Conservation (phyloP, 2,797 vertebrate species). For the Pipistrellus pipistrellus region DNA sequence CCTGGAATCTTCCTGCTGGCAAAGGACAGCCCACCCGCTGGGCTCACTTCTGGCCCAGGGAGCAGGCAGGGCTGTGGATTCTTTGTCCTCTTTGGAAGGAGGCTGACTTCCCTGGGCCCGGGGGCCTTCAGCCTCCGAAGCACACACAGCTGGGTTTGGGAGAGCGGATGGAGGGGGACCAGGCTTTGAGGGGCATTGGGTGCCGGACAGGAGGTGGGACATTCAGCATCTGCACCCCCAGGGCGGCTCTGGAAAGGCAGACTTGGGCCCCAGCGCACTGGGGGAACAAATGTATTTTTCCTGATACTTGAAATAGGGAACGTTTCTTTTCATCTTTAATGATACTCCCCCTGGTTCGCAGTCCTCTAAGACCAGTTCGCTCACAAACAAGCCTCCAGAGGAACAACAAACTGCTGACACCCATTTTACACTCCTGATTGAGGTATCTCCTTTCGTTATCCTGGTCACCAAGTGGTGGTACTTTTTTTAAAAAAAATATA, state of each 20-base stretch:
- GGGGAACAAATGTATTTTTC: background rate
- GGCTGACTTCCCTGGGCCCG: conserved; percentile 91
- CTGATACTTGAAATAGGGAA: background rate
- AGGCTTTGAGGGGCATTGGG: background rate
- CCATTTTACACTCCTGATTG: background rate
- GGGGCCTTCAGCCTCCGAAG: conserved; percentile 87
- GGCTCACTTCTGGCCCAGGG: conserved; percentile 85
- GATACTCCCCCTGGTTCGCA: background rate
- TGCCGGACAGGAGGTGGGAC: too few relatives aligned
- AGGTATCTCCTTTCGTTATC: background rate
- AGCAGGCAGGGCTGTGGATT: conserved; percentile 88
- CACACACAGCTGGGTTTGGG: accelerated
- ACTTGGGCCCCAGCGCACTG: background rate
- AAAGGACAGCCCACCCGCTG: conserved; percentile 80
- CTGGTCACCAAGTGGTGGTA: background rate
- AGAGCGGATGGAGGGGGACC: too few relatives aligned
- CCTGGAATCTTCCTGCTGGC: conserved; percentile 82
- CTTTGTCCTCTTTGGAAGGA: conserved; percentile 90
- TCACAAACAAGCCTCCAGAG: background rate
- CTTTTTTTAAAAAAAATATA: background rate
- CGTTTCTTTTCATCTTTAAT: background rate
- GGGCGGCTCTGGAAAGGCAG: background rate
- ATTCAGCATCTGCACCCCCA: background rate
- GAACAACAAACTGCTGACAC: background rate
- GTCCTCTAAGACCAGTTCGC: background rate